These are phyloP conservation scores for Hylia prasina DNA, from an alignment of 2,113 vertebrate species.

Conservation along the genomic window DNA sequence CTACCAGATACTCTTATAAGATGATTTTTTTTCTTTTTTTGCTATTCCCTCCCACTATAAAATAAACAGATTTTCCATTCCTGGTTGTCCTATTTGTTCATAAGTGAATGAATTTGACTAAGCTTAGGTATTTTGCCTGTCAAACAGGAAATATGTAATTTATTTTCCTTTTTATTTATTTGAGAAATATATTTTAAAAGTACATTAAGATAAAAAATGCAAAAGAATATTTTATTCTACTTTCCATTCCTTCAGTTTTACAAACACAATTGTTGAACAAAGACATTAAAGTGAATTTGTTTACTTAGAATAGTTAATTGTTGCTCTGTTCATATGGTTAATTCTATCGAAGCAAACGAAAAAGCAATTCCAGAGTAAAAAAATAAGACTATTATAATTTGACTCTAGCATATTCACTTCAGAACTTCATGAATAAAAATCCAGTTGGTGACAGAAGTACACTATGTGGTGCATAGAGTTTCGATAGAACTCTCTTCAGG, in stretches of 20 bases:
- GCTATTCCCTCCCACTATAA: rapidly evolving
- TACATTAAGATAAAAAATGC: background rate
- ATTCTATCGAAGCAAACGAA: background rate
- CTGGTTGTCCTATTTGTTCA: background rate
- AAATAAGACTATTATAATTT: background rate
- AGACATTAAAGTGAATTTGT: background rate
- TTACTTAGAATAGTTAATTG: background rate
- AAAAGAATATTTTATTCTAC: background rate
- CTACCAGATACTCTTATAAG: background rate
- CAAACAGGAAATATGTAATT: background rate
- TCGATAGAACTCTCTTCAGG: background rate
- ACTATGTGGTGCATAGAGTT: background rate
- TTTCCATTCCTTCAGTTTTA: background rate
- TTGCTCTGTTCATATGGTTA: background rate
- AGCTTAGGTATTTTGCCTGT: background rate
- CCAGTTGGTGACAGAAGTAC: background rate
- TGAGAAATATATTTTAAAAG: background rate
- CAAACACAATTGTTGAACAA: background rate
- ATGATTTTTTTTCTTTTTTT: background rate
- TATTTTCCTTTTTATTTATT: background rate
- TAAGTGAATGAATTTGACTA: background rate
- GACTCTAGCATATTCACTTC: background rate
- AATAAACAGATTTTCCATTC: background rate
- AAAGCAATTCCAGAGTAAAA: background rate
- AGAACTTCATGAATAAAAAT: background rate